Evolutionary conservation across 2,888 invertebrate species (phyloP).

Genomic region (Hyposoter dolosus): DNA sequence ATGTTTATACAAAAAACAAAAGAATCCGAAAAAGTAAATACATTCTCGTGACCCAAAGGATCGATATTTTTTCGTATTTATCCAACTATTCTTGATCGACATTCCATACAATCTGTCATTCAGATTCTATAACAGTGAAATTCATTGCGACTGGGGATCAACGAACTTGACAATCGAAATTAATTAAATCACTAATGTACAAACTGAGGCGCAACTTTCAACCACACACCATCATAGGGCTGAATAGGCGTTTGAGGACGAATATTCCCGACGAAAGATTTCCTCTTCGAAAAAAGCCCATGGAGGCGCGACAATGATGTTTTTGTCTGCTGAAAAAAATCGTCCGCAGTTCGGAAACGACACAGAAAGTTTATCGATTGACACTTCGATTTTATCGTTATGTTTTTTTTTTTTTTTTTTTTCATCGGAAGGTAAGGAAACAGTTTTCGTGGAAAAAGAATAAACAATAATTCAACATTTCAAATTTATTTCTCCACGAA

Average conservation of each 20-base stretch:
- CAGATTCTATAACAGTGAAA: conserved; percentile 22
- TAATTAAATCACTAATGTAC: conserved; percentile 12
- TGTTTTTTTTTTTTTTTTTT: neutral
- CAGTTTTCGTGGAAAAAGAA: neutral
- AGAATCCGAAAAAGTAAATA: neutral
- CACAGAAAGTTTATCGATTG: neutral
- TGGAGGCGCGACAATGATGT: neutral
- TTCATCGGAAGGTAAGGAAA: neutral
- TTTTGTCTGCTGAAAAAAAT: neutral
- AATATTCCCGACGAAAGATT: neutral
- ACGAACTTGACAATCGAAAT: conserved; percentile 9
- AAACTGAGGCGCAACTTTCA: neutral
- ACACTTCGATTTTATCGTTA: neutral
- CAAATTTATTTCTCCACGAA: neutral
- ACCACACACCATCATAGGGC: neutral
- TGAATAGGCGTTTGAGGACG: neutral
- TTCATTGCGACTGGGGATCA: conserved; percentile 4
- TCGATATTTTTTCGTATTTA: conserved; percentile 46
- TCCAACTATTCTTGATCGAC: conserved; percentile 35
- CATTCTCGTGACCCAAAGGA: conserved; percentile 30
- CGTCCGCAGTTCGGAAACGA: neutral
- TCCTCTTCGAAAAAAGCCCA: neutral
- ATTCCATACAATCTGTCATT: conserved; percentile 44
- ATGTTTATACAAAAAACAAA: conserved; percentile 21
- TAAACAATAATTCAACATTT: neutral